Conservation (phyloP, 2,797 vertebrate species). For the Carapus acus region DNA sequence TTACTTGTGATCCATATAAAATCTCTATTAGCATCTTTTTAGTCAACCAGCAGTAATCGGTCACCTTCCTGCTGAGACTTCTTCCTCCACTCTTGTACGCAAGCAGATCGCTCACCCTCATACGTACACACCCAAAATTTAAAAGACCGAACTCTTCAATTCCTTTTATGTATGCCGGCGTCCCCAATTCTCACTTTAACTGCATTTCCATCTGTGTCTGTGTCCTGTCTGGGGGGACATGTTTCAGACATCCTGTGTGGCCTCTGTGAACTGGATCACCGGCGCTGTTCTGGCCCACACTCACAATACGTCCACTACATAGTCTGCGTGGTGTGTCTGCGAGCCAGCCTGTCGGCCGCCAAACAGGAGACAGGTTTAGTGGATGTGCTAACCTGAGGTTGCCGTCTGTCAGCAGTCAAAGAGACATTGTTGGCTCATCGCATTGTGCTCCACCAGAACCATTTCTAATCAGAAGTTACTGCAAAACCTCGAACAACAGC, state of each 20-base stretch:
- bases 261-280: constrained; percentile 10
- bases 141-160: neutral
- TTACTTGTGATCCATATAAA: constrained; percentile 37
- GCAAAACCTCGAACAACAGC: neutral
- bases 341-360: constrained; percentile 6
- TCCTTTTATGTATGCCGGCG: neutral
- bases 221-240: constrained; percentile 14
- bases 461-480: constrained; percentile 1
- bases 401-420: constrained; percentile 17
- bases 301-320: constrained; percentile 1
- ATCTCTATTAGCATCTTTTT: constrained; percentile 41
- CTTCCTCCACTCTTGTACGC: constrained; percentile 24
- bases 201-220: constrained; percentile 4
- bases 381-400: constrained; percentile 2
- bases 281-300: constrained; percentile 15
- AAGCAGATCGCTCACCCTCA: constrained; percentile 1
- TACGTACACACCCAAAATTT: too few species aligned
- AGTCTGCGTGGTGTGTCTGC: constrained; percentile 8
- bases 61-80: constrained; percentile 17
- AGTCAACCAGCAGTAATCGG: neutral
- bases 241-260: constrained; percentile 47
- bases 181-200: constrained; percentile 1
- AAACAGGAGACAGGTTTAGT: constrained; percentile 7
- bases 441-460: neutral
- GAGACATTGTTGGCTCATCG: neutral